These are phyloP conservation scores for Chironomus tepperi DNA, from an alignment of 1,140 invertebrate species.

Conservation along the genomic window DNA sequence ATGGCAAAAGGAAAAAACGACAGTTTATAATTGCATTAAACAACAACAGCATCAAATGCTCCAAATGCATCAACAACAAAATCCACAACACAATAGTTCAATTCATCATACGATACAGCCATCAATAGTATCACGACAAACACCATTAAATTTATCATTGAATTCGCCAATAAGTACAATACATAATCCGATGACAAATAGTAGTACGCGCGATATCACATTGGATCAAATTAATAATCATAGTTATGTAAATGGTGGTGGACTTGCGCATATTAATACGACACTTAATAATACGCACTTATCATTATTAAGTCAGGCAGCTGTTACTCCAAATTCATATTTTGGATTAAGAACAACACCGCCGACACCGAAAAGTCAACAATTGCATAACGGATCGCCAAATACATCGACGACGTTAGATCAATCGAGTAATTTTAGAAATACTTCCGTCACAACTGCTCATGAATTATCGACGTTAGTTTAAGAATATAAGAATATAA, in stretches of 20 bases:
- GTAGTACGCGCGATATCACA: background rate
- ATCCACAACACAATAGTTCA: constrained; percentile 1
- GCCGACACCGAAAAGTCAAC: constrained; percentile 1
- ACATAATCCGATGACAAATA: constrained; percentile 17
- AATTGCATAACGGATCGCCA: constrained; percentile 14
- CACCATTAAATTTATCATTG: background rate
- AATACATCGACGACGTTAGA: constrained; percentile 12
- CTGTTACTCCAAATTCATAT: constrained; percentile 10
- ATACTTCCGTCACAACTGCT: background rate
- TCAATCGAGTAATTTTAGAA: constrained; percentile 21
- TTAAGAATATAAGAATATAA: background rate
- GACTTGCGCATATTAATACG: constrained; percentile 15
- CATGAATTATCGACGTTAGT: constrained; percentile 8
- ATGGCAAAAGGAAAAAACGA: constrained; percentile 81
- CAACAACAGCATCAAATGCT: constrained; percentile 4
- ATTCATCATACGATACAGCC: constrained; percentile 7
- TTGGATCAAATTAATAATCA: constrained; percentile 20
- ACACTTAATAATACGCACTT: constrained; percentile 16
- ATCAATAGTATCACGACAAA: background rate
- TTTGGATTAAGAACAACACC: constrained; percentile 3
- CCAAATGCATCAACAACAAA: background rate
- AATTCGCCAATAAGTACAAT: constrained; percentile 21
- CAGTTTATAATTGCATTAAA: constrained; percentile 9
- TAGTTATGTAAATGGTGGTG: constrained; percentile 4
- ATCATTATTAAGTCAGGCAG: constrained; percentile 1